These are phyloP conservation scores for Patagioenas fasciata DNA, from an alignment of 2,113 vertebrate genomes.

Conservation along the genomic window DNA sequence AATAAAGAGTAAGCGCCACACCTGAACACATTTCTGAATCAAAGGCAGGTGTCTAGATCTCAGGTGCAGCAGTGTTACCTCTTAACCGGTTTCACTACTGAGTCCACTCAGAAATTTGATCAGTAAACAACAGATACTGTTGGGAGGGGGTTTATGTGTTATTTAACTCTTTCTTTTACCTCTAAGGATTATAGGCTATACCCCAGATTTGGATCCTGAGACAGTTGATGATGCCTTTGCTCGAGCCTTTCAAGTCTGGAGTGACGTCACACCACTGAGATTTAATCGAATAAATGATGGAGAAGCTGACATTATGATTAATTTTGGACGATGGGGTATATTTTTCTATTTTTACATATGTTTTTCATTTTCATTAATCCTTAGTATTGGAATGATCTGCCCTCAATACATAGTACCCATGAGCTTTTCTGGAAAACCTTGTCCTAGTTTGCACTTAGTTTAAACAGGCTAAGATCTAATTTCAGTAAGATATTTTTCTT, in stretches of 20 bases:
- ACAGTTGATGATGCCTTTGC: constrained; percentile 94
- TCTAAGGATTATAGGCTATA: constrained; percentile 91
- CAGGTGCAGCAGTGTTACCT: background rate
- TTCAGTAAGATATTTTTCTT: background rate
- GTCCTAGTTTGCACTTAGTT: constrained; percentile 18
- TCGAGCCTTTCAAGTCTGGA: constrained; percentile 97
- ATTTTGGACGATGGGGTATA: constrained; percentile 98
- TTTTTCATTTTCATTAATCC: background rate
- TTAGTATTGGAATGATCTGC: background rate
- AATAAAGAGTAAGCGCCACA: background rate
- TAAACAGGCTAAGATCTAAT: background rate
- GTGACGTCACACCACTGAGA: constrained; percentile 88
- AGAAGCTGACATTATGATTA: constrained; percentile 98
- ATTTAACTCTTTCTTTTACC: background rate
- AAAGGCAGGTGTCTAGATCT: background rate
- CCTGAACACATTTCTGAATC: background rate
- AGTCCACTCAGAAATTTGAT: background rate
- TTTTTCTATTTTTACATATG: background rate
- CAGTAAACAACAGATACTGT: background rate
- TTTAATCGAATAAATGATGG: constrained; percentile 90
- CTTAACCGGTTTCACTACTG: background rate
- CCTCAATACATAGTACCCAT: background rate
- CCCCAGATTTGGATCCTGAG: constrained; percentile 90
- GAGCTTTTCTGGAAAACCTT: constrained; percentile 11
- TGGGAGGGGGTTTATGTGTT: background rate